Evolutionary conservation across 1,140 invertebrate species (phyloP), one percentile per base, ranked within the genome.

Genomic region (Drosophila virilis): DNA sequence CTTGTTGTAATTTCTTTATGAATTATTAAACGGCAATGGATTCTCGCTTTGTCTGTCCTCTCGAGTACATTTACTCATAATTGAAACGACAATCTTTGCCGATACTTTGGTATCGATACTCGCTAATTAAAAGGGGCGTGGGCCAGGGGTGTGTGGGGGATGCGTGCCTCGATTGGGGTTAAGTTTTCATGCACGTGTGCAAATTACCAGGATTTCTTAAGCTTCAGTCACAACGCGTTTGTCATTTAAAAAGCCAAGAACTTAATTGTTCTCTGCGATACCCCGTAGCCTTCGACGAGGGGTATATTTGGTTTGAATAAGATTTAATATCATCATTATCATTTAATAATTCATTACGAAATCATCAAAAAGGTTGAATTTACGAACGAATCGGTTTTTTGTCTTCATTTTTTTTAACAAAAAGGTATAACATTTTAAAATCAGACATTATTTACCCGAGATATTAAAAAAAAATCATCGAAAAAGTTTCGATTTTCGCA

Each of bases 1-100:
- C 42, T 59, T 59, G 42, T 46, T 59, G 57, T 59, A 15, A 46
- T 45, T 46, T 67, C 72, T 65, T 77, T 74, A 84, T 83, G 76
- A 83, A 83, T 83, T 84, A 84, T 79, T 84, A 78, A 83, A 79
- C 54, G 61, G 57, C 65, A 71, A 71, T 51, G 76, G 66, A 67
- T 65, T 82, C 65, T 32, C 62, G 37, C 60, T 78, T 64, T 66
- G 58, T 76, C 42, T 45, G 45, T 37, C 35, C 65, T 38, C 66
- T 58, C 33, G 48, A 64, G 76, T 78, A 79, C 82, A 79, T 83
- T 82, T 79, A 83, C 71, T 60, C 70, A 73, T 68, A 68, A 68
- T 73, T 68, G 64, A 73, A 68, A 48, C 40, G 48, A 45, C 70
- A 73, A 59, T 72, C 54, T 66, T 38, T 13, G 35, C 13, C 69